A percentile compares a stretch with the other conserved stretches of the same genome.
phyloP scores from a whole-genome alignment of 92 coral and sea anemone genomes.

The Heliopora coerulea region DNA sequence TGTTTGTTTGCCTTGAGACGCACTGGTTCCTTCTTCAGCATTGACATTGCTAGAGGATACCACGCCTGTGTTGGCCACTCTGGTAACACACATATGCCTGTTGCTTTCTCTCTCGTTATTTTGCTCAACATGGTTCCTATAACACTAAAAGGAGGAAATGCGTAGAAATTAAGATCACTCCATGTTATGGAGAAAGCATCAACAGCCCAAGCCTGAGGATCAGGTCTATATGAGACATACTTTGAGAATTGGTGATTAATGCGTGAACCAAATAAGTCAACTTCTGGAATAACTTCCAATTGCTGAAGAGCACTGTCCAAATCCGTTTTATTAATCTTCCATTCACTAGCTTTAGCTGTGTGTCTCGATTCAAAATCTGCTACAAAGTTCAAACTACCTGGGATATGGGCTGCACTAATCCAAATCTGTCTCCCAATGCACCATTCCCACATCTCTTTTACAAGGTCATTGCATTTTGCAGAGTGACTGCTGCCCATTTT shows the following conservation, averaged over 20 bases:
- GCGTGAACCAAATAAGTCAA: background rate
- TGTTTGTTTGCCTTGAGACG: background rate
- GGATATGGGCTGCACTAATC: background rate
- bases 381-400: background rate
- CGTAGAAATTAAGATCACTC: background rate
- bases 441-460: slow-evolving; percentile 3
- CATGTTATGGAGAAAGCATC: background rate
- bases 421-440: background rate
- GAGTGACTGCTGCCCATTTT: background rate
- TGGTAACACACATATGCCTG: background rate
- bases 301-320: background rate
- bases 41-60: background rate
- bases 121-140: background rate
- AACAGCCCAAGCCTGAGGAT: background rate
- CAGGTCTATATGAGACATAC: background rate
- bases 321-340: background rate
- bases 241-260: background rate
- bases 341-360: background rate
- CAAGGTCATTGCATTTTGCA: background rate
- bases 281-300: background rate
- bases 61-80: slow-evolving; percentile 10
- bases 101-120: background rate
- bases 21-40: background rate
- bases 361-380: background rate
- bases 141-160: slow-evolving; percentile 3